Evolutionary conservation across 2,888 invertebrate genomes (phyloP), one percentile per base, ranked within the genome.

Genomic region (Caenorhabditis drosophilae): DNA sequence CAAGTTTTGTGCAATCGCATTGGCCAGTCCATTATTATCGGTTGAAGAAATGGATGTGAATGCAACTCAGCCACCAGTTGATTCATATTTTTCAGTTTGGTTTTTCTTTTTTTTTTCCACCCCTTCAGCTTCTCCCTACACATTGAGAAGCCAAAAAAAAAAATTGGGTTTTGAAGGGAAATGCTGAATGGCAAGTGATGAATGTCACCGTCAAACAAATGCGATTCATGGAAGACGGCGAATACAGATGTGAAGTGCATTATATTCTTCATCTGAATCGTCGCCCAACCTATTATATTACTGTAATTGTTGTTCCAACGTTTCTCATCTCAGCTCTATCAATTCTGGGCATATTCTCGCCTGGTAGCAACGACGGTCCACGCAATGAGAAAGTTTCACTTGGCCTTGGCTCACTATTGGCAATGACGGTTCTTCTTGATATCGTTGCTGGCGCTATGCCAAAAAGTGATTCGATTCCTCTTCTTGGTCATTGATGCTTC

Each of bases 251-350:
- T 1, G 81, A 81, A 57, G 77, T 77, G 15, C 78, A 80, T 46
- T 81, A 80, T 66, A 79, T 80, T 35, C 68, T 81, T 25, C 75
- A 79, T 41, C 58, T 81, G 16, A 68, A 79, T 34, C 67, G 81
- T 18, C 71, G 79, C 7, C 81, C 78, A 18, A 76, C 80, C 47
- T 81, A 78, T 54, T 81, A 81, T 61, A 76, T 81, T n/a, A 80
- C 78, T 4, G 81, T 81, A n/a, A 81, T 81, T 25, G 81, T 81
- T 16, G 77, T 75, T 15, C 81, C 81, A 7, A 81, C 78, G 22
- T 80, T 80, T 47, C 67, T 81, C 20, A 81, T 81, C 38, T 79
- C 79, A 2, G 74, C 77, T 9, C 70, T 81, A 18, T 77, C 77
- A 12, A 80, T 81, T 48, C 62, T 81, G 31, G 81, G 81, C 16